phyloP scores from a whole-genome alignment of 2,113 vertebrate species.

The Leucopsar rothschildi region DNA sequence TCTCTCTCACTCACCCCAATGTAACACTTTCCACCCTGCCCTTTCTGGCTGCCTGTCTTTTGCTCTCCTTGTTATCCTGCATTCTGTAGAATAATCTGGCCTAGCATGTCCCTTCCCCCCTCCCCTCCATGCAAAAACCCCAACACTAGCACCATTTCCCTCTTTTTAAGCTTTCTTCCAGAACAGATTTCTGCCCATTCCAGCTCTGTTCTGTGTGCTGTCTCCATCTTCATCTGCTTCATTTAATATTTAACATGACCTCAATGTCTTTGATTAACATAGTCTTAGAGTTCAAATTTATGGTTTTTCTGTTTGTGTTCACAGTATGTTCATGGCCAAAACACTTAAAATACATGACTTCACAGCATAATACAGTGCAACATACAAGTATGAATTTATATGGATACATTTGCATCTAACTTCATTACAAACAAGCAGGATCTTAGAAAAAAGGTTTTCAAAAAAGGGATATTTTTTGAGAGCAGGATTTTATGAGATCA shows the following conservation, averaged over 20 bases:
- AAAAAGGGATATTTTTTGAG: not conserved
- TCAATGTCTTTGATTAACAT: not conserved
- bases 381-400: not conserved
- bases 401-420: not conserved
- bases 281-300: not conserved
- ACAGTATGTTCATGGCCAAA: not conserved
- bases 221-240: not conserved
- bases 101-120: fast-evolving
- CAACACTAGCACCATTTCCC: not conserved
- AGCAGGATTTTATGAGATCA: not conserved
- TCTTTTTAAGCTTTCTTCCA: not conserved
- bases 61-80: not conserved
- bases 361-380: not conserved
- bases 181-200: not conserved
- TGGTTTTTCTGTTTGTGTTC: not conserved
- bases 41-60: not conserved
- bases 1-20: not conserved
- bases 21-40: not conserved
- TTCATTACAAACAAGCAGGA: not conserved
- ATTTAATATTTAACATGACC: not conserved
- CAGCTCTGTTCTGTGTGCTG: not conserved
- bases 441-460: not conserved
- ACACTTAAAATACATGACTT: not conserved
- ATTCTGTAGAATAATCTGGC: not conserved
- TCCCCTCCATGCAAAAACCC: not conserved